A percentile compares a stretch with the other conserved stretches of the same genome.
These are phyloP conservation scores for Asteroscopus sphinx DNA, from an alignment of 2,888 invertebrate genomes.

Conservation along the genomic window DNA sequence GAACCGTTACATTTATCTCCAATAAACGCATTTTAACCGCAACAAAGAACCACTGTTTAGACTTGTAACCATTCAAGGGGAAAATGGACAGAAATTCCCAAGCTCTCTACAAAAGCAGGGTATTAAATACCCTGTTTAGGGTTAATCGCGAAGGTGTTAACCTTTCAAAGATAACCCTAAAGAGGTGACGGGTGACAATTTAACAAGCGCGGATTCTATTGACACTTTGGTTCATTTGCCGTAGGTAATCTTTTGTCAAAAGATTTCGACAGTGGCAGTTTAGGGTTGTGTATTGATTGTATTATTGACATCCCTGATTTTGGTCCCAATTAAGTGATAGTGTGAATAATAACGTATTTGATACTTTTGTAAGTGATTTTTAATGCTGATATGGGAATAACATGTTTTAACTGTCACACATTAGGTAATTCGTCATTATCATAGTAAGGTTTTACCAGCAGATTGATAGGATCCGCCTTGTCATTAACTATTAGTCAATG, in stretches of 20 bases:
- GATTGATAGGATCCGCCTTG: neutral
- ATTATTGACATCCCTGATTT: slow-evolving; percentile 19
- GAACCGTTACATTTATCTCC: slow-evolving; percentile 63
- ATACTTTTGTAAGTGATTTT: slow-evolving; percentile 35
- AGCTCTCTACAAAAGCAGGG: slow-evolving; percentile 64
- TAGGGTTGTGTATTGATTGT: slow-evolving; percentile 39
- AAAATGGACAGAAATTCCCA: slow-evolving; percentile 84
- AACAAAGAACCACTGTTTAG: slow-evolving; percentile 80
- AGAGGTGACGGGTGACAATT: slow-evolving; percentile 75
- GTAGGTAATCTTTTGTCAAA: slow-evolving; percentile 53
- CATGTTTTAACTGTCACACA: neutral
- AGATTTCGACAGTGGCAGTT: slow-evolving; percentile 29
- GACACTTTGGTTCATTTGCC: slow-evolving; percentile 69
- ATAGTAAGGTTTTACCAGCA: neutral
- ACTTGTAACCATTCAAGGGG: slow-evolving; percentile 76
- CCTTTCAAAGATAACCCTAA: slow-evolving; percentile 66
- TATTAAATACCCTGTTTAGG: slow-evolving; percentile 69
- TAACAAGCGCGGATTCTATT: slow-evolving; percentile 64
- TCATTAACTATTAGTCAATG: too few species aligned
- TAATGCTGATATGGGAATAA: slow-evolving; percentile 28
- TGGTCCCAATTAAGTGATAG: slow-evolving; percentile 39
- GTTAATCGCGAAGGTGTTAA: slow-evolving; percentile 77
- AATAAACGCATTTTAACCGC: slow-evolving; percentile 68
- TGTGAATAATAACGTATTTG: slow-evolving; percentile 27
- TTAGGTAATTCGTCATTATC: neutral